Base-by-base conservation (phyloP, 2,888 invertebrate genomes). In the Tachystola acroxantha region DNA sequence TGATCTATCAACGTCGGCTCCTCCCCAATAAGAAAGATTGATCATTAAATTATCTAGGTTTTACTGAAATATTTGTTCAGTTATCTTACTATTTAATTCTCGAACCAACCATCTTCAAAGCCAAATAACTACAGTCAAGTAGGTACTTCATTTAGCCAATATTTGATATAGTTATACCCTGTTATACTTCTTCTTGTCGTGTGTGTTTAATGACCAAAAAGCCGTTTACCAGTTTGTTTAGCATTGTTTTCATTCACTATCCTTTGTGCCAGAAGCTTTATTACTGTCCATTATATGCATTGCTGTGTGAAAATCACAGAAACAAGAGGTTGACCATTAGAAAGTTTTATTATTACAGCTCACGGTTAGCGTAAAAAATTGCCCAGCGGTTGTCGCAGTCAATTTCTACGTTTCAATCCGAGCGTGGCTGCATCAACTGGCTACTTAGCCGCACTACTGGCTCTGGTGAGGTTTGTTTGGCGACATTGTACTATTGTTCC, bases 311-410 rank as follows among this genome's bases (percentile, higher is more conserved):
- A 16, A 16, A 16, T 6, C 3, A 6, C 16, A 16, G 24, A 24
- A 24, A 24, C 24, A 24, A 24, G 24, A n/a, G n/a, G n/a, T 24
- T n/a, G 24, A n/a, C 24, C 9, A 24, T 24, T n/a, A 24, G 24
- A 24, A 24, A 24, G 24, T n/a, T 1, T 1, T n/a, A n/a, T 5
- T 26, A 26, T 7, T 24, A 24, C n/a, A n/a, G n/a, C 24, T 24
- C 24, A 24, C 24, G 24, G n/a, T n/a, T 57, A 39, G 57, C 66
- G 65, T 62, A 58, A 59, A 64, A 61, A 62, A 67, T 62, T 64
- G 58, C 60, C 24, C 62, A 55, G 46, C 50, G 46, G 42, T 46
- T 41, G 59, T 56, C 53, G 10, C 32, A 11, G 48, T 37, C 48
- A 50, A 49, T 63, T 64, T 64, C 59, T 45, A 57, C 53, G 49